These are phyloP conservation scores for Trididemnum clinides DNA, from an alignment of 23 tunicate genomes.

Conservation along the genomic window DNA sequence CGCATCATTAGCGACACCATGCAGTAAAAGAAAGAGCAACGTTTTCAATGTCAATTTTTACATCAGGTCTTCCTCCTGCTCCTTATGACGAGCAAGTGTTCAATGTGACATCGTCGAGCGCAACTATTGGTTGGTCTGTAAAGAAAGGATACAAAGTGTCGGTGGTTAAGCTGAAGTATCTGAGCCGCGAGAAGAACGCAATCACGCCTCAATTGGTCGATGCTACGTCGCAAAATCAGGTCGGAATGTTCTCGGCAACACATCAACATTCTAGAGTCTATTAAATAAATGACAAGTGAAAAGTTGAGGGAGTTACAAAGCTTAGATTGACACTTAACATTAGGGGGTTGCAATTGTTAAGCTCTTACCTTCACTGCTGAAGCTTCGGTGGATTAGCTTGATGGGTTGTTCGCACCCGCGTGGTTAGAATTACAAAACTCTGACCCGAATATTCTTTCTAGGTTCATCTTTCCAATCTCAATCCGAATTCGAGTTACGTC, in stretches of 20 bases:
- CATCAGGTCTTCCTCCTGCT: conserved; percentile 68
- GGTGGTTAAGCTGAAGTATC: conserved; percentile 54
- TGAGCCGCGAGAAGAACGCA: background rate
- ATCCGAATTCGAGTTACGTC: conserved; percentile 50
- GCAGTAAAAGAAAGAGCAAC: too few species aligned
- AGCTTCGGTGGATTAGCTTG: too few species aligned
- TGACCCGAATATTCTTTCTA: background rate
- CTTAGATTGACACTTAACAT: too few species aligned
- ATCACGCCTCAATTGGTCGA: conserved; percentile 15
- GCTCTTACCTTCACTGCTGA: too few species aligned
- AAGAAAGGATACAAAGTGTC: conserved; percentile 50
- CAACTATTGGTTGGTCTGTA: conserved; percentile 46
- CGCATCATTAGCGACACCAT: too few species aligned
- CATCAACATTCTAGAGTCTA: too few species aligned
- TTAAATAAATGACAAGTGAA: too few species aligned
- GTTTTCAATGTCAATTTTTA: background rate
- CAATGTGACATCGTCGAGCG: conserved; percentile 64
- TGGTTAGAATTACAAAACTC: too few species aligned
- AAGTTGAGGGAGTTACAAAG: too few species aligned
- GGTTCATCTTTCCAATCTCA: conserved; percentile 3
- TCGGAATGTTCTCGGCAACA: too few species aligned
- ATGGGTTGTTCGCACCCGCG: too few species aligned
- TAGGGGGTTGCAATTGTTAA: too few species aligned
- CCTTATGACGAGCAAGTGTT: conserved; percentile 45
- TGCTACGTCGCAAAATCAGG: background rate